Evolutionary conservation across 2,888 invertebrate species (phyloP), one percentile per base, ranked within the genome.

Genomic region (Aproaerema taeniolella): DNA sequence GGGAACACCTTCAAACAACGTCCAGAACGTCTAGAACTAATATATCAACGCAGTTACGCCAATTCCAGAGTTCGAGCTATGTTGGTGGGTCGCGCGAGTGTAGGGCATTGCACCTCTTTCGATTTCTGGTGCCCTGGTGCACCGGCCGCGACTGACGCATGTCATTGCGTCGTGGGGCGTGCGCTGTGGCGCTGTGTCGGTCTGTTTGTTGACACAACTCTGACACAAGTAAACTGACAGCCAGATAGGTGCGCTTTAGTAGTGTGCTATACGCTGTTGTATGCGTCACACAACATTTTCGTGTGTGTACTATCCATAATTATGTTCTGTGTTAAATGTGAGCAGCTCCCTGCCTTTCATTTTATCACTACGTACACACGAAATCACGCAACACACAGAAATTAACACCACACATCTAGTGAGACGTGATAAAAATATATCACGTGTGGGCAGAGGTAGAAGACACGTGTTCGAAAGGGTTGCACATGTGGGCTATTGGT

Each of bases 401-500:
- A 26, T n/a, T 6, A 6, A 26, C 10, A 34, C 34, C 7, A 25
- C 13, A 34, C 25, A 34, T n/a, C 20, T n/a, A 20, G 13, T 12
- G 11, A 20, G 5, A 8, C 9, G 9, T 15, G 15, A 14, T 11
- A 35, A 16, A 26, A 35, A 29, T 12, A 35, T 15, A 14, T 30
- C 20, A 37, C 37, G 30, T 30, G 30, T 20, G 12, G 20, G 13
- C 13, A 28, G 28, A 8, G 10, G 20, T 13, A n/a, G 9, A 15
- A 58, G 54, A 50, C 67, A 72, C 69, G 72, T 74, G 73, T 67
- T 61, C 52, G 64, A 74, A 85, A 85, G 85, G 85, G 86, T 85
- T 85, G 79, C 79, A 78, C 86, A 82, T 85, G 85, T 85, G 81
- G 76, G 80, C 80, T 82, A 78, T 62, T 69, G 74, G 71, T 73